Conservation (phyloP, 2,888 invertebrate genomes). For the Formica aserva region DNA sequence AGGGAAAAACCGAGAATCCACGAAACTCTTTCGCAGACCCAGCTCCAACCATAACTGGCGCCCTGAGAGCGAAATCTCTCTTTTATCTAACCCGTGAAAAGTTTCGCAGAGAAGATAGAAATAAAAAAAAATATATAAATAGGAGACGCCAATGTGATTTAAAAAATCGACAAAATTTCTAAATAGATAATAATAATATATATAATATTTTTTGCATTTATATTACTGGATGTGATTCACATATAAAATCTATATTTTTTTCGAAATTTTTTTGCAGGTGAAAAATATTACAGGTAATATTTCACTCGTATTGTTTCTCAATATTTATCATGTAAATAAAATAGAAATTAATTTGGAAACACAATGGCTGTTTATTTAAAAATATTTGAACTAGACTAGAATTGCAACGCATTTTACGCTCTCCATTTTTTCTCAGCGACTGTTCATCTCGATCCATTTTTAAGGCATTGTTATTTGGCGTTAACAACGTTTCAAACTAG, state of each 20-base stretch:
- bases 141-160: slow-evolving; percentile 14
- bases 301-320: neutral
- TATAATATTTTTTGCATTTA: slow-evolving; percentile 2
- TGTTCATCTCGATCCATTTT: neutral
- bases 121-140: neutral
- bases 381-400: neutral
- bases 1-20: slow-evolving; percentile 59
- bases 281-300: neutral
- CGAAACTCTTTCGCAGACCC: slow-evolving; percentile 36
- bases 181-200: neutral
- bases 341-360: neutral
- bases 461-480: neutral
- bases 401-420: neutral
- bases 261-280: neutral
- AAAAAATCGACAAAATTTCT: neutral
- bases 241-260: neutral
- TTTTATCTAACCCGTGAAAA: slow-evolving; percentile 18
- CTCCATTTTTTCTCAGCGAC: neutral
- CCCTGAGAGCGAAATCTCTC: slow-evolving; percentile 14
- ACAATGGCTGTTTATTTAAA: neutral
- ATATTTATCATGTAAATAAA: neutral
- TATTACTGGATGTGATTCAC: neutral
- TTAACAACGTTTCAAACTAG: slow-evolving; percentile 22
- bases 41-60: slow-evolving; percentile 24
- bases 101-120: slow-evolving; percentile 8